Base-by-base conservation (phyloP, 92 coral and sea anemone species). In the Phenganax marumi region DNA sequence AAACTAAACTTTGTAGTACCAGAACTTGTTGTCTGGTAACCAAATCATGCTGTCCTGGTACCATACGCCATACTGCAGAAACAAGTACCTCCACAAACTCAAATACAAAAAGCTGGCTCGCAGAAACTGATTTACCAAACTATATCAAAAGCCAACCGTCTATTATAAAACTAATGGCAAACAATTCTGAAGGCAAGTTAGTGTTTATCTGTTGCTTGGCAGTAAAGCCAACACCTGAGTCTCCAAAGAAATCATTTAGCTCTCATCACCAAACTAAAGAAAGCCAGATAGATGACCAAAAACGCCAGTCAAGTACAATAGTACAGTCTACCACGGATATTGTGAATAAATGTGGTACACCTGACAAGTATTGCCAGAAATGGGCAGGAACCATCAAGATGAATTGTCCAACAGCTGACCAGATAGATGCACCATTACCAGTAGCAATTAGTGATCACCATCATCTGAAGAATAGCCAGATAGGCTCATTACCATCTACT, bases 21-120 rank as follows among this genome's bases (percentile, higher is more conserved):
- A 33, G n/a, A 66, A 66, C 72, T 66, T 66, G 72, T 24, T 66
- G 24, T 49, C n/a, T 66, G 49, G 6, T 66, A 12, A 25, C 72
- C 49, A 66, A 66, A 66, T 12, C 72, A 25, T 25, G 43, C 17
- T 10, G 2, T 18, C 50, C 72, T 10, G 49, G 26, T 33, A 33
- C 72, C 49, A 66, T 22, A 0, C n/a, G 14, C 6, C 12, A 25
- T 66, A 0, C 72, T 39, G n/a, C 12, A 14, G 65, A 58, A 58
- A n/a, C 0, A 0, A 58, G n/a, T 16, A 58, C 8, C n/a, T 62
- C 18, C 12, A 62, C 4, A 8, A n/a, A 18, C 12, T 0, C 43
- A 33, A 33, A 33, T 33, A 33, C 5, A 2, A 33, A 33, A 33
- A 33, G 43, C 43, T 33, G 43, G 2, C 43, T 33, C 43, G 5